Evolutionary conservation across 1,140 invertebrate genomes (phyloP).

Genomic region (Heliothis virescens): DNA sequence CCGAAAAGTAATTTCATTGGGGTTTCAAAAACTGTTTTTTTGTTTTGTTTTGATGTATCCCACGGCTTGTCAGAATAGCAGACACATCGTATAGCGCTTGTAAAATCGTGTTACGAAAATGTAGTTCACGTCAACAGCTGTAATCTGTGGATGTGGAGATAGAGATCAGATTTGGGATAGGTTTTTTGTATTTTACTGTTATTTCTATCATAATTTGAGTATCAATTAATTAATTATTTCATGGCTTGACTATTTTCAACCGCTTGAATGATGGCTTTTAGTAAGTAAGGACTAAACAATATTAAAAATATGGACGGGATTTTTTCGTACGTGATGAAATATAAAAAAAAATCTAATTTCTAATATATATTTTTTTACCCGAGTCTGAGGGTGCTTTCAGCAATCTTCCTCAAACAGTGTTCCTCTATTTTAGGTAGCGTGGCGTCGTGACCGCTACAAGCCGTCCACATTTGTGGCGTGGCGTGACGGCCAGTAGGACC

Average conservation of each 20-base stretch:
- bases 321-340: too few relatives aligned
- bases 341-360: too few relatives aligned
- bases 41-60: neutral
- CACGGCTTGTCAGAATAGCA: neutral
- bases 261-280: too few relatives aligned
- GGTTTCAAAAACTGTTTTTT: conserved; percentile 15
- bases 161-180: neutral
- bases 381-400: too few relatives aligned
- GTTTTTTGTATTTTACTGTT: too few relatives aligned
- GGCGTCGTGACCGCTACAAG: neutral
- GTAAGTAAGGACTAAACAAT: too few relatives aligned
- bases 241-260: too few relatives aligned
- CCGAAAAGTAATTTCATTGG: conserved; percentile 24
- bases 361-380: too few relatives aligned
- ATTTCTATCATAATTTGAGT: too few relatives aligned
- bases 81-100: neutral
- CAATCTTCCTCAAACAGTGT: too few relatives aligned
- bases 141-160: neutral
- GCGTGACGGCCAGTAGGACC: conserved; percentile 43
- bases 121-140: neutral
- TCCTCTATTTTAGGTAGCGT: conserved; percentile 1
- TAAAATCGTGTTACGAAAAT: neutral
- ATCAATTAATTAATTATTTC: too few relatives aligned
- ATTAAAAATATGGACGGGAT: too few relatives aligned
- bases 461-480: conserved; percentile 48